These are phyloP conservation scores for Exocentrus adspersus DNA, from an alignment of 2,888 invertebrate species.

Conservation along the genomic window DNA sequence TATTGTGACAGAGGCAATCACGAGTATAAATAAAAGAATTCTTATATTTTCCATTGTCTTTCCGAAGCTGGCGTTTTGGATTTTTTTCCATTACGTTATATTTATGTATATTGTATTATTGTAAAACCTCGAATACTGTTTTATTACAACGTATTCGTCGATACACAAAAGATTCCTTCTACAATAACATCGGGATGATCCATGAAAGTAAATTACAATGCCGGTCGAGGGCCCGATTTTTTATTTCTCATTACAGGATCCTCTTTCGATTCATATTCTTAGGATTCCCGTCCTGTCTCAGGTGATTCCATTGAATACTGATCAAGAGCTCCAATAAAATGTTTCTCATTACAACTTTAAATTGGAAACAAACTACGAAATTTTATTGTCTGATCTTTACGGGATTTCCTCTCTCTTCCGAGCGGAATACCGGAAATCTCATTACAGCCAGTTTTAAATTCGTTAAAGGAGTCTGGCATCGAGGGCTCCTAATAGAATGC, in stretches of 20 bases:
- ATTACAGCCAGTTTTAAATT: constrained; percentile 38
- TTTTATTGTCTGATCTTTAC: constrained; percentile 33
- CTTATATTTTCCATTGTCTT: too few species aligned
- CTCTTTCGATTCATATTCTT: constrained; percentile 3
- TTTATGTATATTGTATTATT: too few species aligned
- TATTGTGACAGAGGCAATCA: too few species aligned
- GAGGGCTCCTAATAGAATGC: constrained; percentile 30
- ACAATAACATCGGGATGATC: neutral
- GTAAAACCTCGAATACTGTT: too few species aligned
- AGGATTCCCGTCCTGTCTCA: constrained; percentile 1
- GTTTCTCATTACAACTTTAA: constrained; percentile 45
- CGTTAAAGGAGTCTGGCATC: constrained; percentile 28
- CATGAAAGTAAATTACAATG: neutral
- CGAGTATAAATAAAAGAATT: too few species aligned
- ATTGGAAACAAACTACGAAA: constrained; percentile 41
- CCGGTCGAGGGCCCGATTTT: neutral
- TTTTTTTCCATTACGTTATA: too few species aligned
- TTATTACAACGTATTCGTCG: too few species aligned
- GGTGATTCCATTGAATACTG: constrained; percentile 35
- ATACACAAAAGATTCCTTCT: too few species aligned
- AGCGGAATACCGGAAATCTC: constrained; percentile 31
- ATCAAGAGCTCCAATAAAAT: constrained; percentile 45
- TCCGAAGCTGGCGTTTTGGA: too few species aligned
- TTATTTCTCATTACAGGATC: neutral
- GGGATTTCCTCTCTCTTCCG: constrained; percentile 18